A percentile compares a stretch with the other conserved stretches of the same genome.
These are phyloP conservation scores for Spodoptera frugiperda DNA, from an alignment of 1,140 invertebrate species.

Conservation along the genomic window DNA sequence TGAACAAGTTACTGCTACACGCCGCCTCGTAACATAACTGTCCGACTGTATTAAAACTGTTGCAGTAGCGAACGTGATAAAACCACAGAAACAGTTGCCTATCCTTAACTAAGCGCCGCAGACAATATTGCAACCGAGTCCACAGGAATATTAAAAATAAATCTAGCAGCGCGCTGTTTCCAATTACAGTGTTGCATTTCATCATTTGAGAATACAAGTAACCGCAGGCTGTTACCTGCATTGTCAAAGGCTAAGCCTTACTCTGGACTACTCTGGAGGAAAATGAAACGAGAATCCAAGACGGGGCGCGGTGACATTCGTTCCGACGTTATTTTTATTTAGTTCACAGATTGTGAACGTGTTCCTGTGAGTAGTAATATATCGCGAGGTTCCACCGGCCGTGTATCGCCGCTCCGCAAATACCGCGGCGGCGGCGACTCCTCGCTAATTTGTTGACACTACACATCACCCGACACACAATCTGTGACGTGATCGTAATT, in stretches of 20 bases:
- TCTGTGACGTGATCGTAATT: neutral
- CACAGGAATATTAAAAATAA: neutral
- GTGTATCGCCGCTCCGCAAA: neutral
- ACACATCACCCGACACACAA: neutral
- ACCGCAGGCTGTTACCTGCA: no score
- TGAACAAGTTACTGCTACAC: neutral
- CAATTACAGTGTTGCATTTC: neutral
- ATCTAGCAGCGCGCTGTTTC: neutral
- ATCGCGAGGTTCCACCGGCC: neutral
- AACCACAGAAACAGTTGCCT: no score
- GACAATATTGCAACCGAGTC: no score
- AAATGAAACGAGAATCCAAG: neutral
- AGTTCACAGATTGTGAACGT: neutral
- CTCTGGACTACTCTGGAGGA: neutral
- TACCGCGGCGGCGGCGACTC: neutral
- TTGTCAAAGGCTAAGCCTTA: neutral
- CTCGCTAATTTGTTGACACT: slow-evolving; percentile 11
- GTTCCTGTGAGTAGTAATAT: neutral
- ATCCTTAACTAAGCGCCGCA: no score
- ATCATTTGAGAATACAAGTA: neutral
- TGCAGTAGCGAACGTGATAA: no score
- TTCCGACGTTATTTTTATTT: neutral
- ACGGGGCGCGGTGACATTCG: neutral
- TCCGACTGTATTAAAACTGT: no score
- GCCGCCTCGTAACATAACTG: neutral